Percentiles rank a stretch among this genome's conserved stretches.
Evolutionary conservation across 2,113 vertebrate species (phyloP).

Genomic region (Neodon shergylaensis): DNA sequence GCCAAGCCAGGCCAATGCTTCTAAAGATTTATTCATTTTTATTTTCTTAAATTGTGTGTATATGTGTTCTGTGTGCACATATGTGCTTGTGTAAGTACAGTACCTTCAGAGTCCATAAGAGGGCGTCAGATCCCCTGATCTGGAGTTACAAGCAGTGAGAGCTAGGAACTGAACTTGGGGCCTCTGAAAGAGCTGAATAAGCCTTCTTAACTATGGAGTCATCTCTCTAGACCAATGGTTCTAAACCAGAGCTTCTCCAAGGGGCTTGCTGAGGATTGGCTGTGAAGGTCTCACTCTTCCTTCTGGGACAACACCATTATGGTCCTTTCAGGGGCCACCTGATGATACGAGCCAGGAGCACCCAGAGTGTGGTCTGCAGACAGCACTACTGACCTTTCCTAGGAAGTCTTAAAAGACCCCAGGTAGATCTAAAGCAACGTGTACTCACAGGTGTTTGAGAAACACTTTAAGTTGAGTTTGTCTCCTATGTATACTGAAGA

Average conservation of each 20-base stretch:
- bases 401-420: background rate
- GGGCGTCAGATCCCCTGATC: background rate
- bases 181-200: background rate
- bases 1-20: background rate
- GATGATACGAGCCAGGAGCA: too few species aligned
- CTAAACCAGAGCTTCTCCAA: background rate
- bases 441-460: fast-evolving
- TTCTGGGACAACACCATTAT: background rate
- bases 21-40: background rate
- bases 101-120: background rate
- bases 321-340: too few species aligned
- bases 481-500: background rate
- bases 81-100: background rate
- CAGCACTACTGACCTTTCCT: too few species aligned
- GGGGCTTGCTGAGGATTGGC: background rate
- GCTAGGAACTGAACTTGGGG: background rate
- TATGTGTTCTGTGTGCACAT: background rate
- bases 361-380: background rate
- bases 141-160: background rate
- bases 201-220: background rate
- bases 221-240: background rate
- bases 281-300: background rate
- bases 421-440: background rate
- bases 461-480: background rate
- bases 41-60: background rate